These are phyloP conservation scores for Melipona bicolor DNA, from an alignment of 2,888 invertebrate species.

Conservation along the genomic window DNA sequence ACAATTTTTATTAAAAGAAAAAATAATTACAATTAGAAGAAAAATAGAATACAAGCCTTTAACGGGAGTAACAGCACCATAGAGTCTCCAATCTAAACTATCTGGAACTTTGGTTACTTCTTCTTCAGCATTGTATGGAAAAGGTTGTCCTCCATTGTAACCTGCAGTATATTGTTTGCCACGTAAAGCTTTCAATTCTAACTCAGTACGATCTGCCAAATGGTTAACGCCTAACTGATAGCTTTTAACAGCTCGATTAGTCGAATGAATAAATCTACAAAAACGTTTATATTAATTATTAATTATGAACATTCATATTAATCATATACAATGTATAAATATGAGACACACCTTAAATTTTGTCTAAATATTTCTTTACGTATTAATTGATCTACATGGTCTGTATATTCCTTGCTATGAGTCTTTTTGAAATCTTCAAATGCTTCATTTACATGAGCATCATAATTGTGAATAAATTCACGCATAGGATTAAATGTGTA, in stretches of 20 bases:
- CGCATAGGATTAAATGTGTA: slow-evolving; percentile 97
- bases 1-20: neutral
- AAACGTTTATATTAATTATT: slow-evolving; percentile 9
- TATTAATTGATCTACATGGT: slow-evolving; percentile 88
- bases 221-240: slow-evolving; percentile 94
- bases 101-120: slow-evolving; percentile 88
- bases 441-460: slow-evolving; percentile 89
- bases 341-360: slow-evolving; percentile 88
- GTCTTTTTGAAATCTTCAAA: slow-evolving; percentile 91
- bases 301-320: neutral
- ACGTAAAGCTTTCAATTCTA: slow-evolving; percentile 90
- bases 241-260: slow-evolving; percentile 90
- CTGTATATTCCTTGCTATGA: slow-evolving; percentile 89
- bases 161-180: slow-evolving; percentile 87
- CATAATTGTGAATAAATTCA: slow-evolving; percentile 92
- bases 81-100: slow-evolving; percentile 95
- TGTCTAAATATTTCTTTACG: slow-evolving; percentile 93
- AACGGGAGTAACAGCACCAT: slow-evolving; percentile 97
- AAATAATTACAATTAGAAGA: neutral
- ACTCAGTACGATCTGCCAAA: slow-evolving; percentile 92
- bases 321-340: neutral
- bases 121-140: slow-evolving; percentile 88
- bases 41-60: slow-evolving; percentile 87
- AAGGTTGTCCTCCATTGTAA: slow-evolving; percentile 91
- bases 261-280: slow-evolving; percentile 90